Evolutionary conservation across 1,140 invertebrate species (phyloP), one percentile per base, ranked within the genome.

Genomic region (Drosophila carrolli): DNA sequence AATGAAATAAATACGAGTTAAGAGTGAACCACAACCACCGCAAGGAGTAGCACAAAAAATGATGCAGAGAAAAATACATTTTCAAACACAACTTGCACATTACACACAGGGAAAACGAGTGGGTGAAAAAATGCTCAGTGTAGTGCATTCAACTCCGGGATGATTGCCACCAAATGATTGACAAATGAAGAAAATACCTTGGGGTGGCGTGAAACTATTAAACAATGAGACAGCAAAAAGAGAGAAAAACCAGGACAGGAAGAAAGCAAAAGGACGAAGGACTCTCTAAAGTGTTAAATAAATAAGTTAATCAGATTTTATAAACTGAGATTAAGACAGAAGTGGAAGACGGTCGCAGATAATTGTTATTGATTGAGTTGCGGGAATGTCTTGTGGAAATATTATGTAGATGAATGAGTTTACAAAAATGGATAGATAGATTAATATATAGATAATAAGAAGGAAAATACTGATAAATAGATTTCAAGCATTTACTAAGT

Each of bases 161-260:
- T 32, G 56, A 51, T 61, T 37, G 65, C 65, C 67, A 41, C 23
- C 27, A 60, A 57, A 54, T 82, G 59, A 76, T 83, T 86, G 82
- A 86, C 83, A 86, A 86, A 86, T 88, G 83, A 75, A 73, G 66
- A 27, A 44, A 44, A 65, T 48, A 16, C 56, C 50, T 50, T 58
- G 56, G 76, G 56, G 48, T 79, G 75, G 67, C 83, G 50, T 56
- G 38, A 50, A 59, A 62, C 74, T 82, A 82, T 82, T 77, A 75
- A 81, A 57, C 62, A 60, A 85, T 75, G 40, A 60, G 38, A 14
- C 29, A 47, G 54, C 43, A 38, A 55, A 61, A 14, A 29, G 40
- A 7, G 56, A 32, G 13, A 14, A 14, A 60, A 19, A 19, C 11
- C 46, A 27, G 10, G 10, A 48, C 5, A 50, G 23, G 27, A 43